Percentiles rank a stretch among this genome's conserved stretches.
Conservation (phyloP, 1,140 invertebrate genomes). For the Drosophila chauvacae region DNA sequence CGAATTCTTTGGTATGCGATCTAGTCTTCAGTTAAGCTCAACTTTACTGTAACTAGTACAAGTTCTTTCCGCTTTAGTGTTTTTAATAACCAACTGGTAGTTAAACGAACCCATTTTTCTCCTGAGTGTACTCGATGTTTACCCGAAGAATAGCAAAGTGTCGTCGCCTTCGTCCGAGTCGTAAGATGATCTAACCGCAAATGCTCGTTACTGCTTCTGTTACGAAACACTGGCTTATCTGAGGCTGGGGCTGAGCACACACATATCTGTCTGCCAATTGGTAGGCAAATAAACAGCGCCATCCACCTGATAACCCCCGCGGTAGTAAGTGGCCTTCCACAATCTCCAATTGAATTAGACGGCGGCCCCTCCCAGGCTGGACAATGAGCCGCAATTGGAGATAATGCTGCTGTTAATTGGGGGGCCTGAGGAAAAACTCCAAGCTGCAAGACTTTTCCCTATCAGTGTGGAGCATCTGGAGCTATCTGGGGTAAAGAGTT, state of each 20-base stretch:
- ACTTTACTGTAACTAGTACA: neutral
- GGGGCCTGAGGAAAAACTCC: conserved; percentile 7
- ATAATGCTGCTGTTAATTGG: conserved; percentile 59
- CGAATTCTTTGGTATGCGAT: neutral
- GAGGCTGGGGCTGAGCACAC: conserved; percentile 25
- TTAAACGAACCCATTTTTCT: conserved; percentile 7
- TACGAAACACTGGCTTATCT: conserved; percentile 59
- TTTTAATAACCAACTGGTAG: neutral
- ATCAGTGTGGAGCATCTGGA: conserved; percentile 20
- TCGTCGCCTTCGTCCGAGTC: conserved; percentile 33
- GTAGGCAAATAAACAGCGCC: conserved; percentile 74
- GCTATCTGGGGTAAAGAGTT: conserved; percentile 1
- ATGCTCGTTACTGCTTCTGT: conserved; percentile 51
- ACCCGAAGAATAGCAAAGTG: conserved; percentile 45
- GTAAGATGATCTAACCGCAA: conserved; percentile 77
- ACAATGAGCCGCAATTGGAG: conserved; percentile 70
- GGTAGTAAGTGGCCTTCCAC: conserved; percentile 22
- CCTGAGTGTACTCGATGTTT: conserved; percentile 31
- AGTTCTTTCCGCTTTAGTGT: neutral
- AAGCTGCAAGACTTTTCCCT: conserved; percentile 19
- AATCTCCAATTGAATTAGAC: conserved; percentile 67
- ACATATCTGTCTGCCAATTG: conserved; percentile 67
- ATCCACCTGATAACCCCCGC: conserved; percentile 27
- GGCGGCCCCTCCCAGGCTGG: conserved; percentile 31
- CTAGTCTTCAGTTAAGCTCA: neutral